Evolutionary conservation across 64 coral and sea anemone species (phyloP).

Genomic region (Dendrophyllia cribrosa): DNA sequence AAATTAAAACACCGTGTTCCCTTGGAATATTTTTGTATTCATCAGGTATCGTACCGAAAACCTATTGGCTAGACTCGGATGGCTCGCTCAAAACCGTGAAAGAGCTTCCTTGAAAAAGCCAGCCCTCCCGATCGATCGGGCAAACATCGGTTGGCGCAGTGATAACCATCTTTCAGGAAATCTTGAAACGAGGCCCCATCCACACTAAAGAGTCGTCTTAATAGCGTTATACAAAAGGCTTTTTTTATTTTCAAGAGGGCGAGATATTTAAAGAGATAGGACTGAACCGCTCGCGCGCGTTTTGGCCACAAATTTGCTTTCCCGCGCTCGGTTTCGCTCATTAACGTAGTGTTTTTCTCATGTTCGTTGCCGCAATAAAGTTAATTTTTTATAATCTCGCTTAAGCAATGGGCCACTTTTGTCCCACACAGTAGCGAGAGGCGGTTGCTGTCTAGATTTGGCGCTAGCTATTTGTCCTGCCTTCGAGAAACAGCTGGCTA

Average conservation of each 20-base stretch:
- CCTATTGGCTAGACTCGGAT: not conserved
- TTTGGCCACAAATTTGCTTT: not conserved
- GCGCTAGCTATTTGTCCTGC: not conserved
- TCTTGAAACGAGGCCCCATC: conserved; percentile 28
- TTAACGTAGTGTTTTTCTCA: not conserved
- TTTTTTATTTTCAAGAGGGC: conserved; percentile 24
- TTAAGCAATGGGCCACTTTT: conserved; percentile 16
- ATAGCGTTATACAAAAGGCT: conserved; percentile 31
- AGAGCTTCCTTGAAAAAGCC: not conserved
- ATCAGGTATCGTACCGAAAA: not conserved
- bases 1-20: not conserved
- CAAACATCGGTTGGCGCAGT: conserved; percentile 18
- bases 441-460: not conserved
- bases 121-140: not conserved
- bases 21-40: conserved; percentile 14
- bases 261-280: conserved; percentile 6
- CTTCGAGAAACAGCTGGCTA: conserved; percentile 8
- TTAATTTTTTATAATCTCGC: conserved; percentile 12
- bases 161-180: conserved; percentile 51
- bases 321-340: not conserved
- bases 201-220: conserved; percentile 13
- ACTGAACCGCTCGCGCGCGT: not conserved
- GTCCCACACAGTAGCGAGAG: not conserved
- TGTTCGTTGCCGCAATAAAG: not conserved
- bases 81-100: not conserved